Conservation (phyloP, 2,888 invertebrate species). For the Periphyllus acericola region DNA sequence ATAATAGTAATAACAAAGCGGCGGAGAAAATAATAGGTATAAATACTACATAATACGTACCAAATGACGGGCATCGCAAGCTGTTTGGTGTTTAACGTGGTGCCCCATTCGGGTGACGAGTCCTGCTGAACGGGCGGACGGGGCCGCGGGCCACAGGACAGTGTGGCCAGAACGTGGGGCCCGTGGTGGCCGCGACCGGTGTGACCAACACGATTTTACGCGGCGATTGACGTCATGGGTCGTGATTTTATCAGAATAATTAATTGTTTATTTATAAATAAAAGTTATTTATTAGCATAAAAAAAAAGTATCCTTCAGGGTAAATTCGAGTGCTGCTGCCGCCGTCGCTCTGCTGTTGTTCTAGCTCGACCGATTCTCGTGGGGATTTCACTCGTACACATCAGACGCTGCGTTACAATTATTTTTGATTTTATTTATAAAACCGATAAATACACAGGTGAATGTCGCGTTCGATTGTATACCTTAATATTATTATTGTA, state of each 20-base stretch:
- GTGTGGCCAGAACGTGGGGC: background rate
- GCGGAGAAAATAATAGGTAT: background rate
- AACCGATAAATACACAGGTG: slow-evolving; percentile 1
- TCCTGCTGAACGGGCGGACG: background rate
- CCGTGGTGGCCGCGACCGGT: background rate
- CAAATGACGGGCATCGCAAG: background rate
- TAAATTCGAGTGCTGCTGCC: background rate
- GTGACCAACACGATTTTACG: slow-evolving; percentile 37
- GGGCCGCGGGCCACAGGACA: background rate
- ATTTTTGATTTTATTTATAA: background rate
- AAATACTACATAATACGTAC: no score
- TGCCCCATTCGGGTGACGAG: background rate
- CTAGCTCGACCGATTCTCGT: background rate
- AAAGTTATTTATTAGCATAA: slow-evolving; percentile 53
- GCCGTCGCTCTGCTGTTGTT: background rate
- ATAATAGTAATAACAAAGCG: background rate
- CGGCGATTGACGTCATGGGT: slow-evolving; percentile 55
- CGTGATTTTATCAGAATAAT: slow-evolving; percentile 57
- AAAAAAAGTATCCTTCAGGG: slow-evolving; percentile 20
- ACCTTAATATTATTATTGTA: background rate
- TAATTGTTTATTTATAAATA: slow-evolving; percentile 62
- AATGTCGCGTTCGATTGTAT: background rate
- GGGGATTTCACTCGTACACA: background rate
- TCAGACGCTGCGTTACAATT: background rate
- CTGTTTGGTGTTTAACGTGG: background rate